Percentiles rank a stretch among this genome's conserved stretches.
Conservation (phyloP, 2,888 invertebrate genomes). For the Drosophila maculinotata region DNA sequence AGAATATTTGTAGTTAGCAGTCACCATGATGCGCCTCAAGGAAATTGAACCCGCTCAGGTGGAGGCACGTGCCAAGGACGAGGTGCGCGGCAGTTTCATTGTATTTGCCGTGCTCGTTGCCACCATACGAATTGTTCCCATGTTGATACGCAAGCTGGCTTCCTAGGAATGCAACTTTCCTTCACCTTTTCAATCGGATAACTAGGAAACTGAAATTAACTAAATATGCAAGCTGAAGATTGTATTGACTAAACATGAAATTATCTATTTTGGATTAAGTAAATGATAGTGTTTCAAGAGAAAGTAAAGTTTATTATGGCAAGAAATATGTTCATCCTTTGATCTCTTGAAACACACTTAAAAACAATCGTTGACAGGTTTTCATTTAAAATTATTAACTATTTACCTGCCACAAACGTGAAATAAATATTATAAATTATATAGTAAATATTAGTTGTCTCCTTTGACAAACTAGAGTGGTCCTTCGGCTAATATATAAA, state of each 20-base stretch:
- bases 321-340: too few species aligned
- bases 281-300: neutral
- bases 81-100: constrained; percentile 53
- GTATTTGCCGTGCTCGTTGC: constrained; percentile 56
- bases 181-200: too few species aligned
- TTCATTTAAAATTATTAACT: too few species aligned
- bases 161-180: too few species aligned
- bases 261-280: neutral
- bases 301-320: too few species aligned
- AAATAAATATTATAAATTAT: too few species aligned
- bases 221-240: too few species aligned
- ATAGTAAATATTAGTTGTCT: too few species aligned
- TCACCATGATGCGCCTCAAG: constrained; percentile 55
- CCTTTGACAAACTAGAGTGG: neutral
- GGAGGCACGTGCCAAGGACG: constrained; percentile 44
- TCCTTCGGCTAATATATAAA: neutral
- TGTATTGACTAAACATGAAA: neutral
- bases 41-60: constrained; percentile 24
- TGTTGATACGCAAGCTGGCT: constrained; percentile 36
- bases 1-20: constrained; percentile 8
- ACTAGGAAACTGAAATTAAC: too few species aligned
- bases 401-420: too few species aligned
- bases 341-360: too few species aligned
- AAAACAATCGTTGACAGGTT: too few species aligned
- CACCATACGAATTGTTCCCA: constrained; percentile 48